These are phyloP conservation scores for Syngnathus acus DNA, from an alignment of 2,797 vertebrate genomes.

Conservation along the genomic window DNA sequence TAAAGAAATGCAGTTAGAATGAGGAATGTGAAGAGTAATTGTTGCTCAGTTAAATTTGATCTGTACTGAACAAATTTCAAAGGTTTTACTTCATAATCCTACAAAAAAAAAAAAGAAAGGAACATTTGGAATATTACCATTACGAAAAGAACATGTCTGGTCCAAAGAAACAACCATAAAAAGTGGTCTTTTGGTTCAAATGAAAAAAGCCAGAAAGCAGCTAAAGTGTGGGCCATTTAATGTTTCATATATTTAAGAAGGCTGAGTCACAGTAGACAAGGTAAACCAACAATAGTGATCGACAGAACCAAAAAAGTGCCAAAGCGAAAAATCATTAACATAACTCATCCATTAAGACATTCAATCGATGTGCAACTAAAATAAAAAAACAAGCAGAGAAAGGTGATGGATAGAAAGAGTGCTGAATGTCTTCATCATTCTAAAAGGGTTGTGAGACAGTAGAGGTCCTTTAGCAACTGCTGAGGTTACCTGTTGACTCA, in stretches of 20 bases:
- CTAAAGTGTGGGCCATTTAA: constrained; percentile 8
- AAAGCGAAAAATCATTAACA: neutral
- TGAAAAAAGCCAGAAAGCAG: constrained; percentile 3
- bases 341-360: neutral
- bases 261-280: constrained; percentile 20
- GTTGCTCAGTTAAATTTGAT: no score
- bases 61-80: no score
- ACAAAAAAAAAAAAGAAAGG: neutral
- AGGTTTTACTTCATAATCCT: no score
- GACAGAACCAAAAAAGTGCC: constrained; percentile 9
- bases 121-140: no score
- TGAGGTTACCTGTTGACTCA: constrained; percentile 4
- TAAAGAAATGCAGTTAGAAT: no score
- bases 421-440: neutral
- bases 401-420: neutral
- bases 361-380: neutral
- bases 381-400: neutral
- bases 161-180: neutral
- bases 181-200: neutral
- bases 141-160: neutral
- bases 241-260: constrained; percentile 29
- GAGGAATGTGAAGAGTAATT: no score
- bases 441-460: neutral
- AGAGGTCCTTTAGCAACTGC: constrained; percentile 3
- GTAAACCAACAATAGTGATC: constrained; percentile 12